These are phyloP conservation scores for Cantharis rustica DNA, from an alignment of 2,888 invertebrate genomes.

Conservation along the genomic window DNA sequence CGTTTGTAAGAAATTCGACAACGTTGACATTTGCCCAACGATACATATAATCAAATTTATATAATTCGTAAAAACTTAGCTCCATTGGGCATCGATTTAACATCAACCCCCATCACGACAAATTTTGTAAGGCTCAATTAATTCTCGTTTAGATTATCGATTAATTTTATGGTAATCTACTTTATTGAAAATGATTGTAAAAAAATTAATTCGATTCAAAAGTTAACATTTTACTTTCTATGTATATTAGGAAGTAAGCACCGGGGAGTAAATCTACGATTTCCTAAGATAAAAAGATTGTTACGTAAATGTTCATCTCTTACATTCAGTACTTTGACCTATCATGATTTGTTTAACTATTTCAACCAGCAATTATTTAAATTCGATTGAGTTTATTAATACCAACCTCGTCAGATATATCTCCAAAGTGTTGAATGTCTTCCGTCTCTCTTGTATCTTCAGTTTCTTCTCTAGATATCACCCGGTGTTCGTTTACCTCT, in stretches of 20 bases:
- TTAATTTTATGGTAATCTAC: background rate
- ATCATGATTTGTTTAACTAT: conserved; percentile 7
- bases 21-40: too few relatives aligned
- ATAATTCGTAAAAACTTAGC: background rate
- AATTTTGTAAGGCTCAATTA: background rate
- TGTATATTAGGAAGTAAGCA: background rate
- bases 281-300: background rate
- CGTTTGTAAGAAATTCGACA: background rate
- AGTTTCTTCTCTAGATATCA: conserved; percentile 81
- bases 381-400: background rate
- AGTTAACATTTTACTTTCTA: background rate
- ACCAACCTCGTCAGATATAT: conserved; percentile 85
- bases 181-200: background rate
- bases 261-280: background rate
- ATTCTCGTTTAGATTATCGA: background rate
- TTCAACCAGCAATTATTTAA: background rate
- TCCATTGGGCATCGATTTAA: background rate
- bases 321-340: conserved; percentile 16
- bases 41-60: too few relatives aligned
- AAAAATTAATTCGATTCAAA: background rate
- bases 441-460: conserved; percentile 84
- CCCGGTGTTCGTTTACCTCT: conserved; percentile 78
- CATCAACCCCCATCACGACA: background rate
- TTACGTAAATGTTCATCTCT: conserved; percentile 9
- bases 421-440: conserved; percentile 80